Evolutionary conservation across 2,888 invertebrate genomes (phyloP).

Genomic region (Palloptera scutellata): DNA sequence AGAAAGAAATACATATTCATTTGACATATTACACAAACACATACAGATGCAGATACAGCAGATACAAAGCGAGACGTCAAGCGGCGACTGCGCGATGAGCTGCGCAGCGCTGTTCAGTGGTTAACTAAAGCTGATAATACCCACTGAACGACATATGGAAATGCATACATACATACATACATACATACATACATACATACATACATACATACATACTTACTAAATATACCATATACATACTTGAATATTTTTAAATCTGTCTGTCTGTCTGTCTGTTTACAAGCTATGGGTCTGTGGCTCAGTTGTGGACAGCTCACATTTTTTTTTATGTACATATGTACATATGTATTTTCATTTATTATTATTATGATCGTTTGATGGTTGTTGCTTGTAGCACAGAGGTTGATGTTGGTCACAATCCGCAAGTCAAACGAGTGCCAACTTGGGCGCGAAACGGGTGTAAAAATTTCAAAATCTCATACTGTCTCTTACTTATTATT

Average conservation of each 20-base stretch:
- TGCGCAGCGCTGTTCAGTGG: not conserved
- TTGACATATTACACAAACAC: too few species aligned
- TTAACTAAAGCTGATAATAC: not conserved
- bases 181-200: not conserved
- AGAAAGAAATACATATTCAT: slow-evolving; percentile 11
- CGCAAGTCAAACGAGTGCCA: slow-evolving; percentile 37
- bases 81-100: slow-evolving; percentile 1
- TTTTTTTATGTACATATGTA: too few species aligned
- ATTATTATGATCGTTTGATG: not conserved
- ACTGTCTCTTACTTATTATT: too few species aligned
- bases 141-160: not conserved
- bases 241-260: too few species aligned
- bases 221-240: too few species aligned
- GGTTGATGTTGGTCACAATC: slow-evolving; percentile 1
- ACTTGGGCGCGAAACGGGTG: slow-evolving; percentile 50
- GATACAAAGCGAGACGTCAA: not conserved
- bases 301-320: too few species aligned
- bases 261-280: too few species aligned
- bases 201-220: not conserved
- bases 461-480: not conserved
- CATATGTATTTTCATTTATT: not conserved
- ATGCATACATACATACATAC: not conserved
- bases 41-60: not conserved
- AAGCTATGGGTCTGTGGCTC: too few species aligned
- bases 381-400: not conserved